Base-by-base conservation (phyloP, 2,797 vertebrate species). In the Molossus alvarezi region DNA sequence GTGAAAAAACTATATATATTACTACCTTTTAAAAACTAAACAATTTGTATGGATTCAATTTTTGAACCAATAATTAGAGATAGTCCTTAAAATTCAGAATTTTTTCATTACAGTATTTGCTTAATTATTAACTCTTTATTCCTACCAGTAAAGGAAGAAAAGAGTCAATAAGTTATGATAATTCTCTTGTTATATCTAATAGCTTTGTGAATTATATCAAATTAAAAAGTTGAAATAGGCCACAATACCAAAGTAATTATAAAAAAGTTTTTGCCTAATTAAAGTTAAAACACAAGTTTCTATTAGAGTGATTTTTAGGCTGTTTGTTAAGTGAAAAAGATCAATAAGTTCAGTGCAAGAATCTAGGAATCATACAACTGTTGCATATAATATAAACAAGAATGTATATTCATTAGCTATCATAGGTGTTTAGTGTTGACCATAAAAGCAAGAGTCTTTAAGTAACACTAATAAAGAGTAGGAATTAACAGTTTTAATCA, bases 311-410 rank as follows among this genome's bases (percentile, higher is more conserved):
- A 75, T 55, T 76, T 88, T 83, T 94, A 91, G 41, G 23, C 25
- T 12, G 2, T 85, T 89, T 41, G 9, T 48, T 91, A 89, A 84
- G 27, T 55, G 82, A 77, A 41, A 95, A 95, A 67, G 75, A 45
- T n/a, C 53, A 79, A 10, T 65, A 20, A 90, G 7, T 21, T 80
- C 21, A 71, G 9, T 65, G 1, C 7, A 27, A 75, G 9, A 60
- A 9, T 53, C n/a, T 95, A 71, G 18, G 55, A 75, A 75, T 82
- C 85, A 65, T 58, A 57, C 65, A 37, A 93, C 5, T 29, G 48
- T 17, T 41, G 62, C 48, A 33, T 37, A 57, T 55, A 67, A 73
- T 67, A 51, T 77, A 64, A 76, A 90, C 0, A 85, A 75, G n/a
- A 77, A 88, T 67, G 3, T 86, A 3, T 0, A 2, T 91, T 87